Evolutionary conservation across 2,888 invertebrate species (phyloP).

Genomic region (Muschampia plurimacula): DNA sequence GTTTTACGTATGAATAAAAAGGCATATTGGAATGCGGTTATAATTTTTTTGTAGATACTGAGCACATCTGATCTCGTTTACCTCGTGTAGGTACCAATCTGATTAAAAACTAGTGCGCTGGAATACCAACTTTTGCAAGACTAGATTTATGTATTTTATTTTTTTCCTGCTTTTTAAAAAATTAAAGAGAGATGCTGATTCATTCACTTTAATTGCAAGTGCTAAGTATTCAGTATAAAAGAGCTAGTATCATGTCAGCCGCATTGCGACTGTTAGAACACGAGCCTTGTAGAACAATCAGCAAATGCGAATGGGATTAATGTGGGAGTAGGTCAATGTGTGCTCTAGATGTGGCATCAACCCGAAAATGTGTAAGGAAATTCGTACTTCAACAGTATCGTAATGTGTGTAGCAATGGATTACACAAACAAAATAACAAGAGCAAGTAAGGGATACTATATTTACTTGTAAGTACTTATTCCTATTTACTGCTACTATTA

Average conservation of each 20-base stretch:
- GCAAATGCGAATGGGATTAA: slow-evolving; percentile 32
- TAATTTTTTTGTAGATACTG: not conserved
- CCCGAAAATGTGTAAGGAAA: not conserved
- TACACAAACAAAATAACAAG: not conserved
- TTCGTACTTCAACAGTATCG: not conserved
- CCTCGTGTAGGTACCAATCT: too few species aligned
- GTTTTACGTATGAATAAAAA: not conserved
- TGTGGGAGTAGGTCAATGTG: slow-evolving; percentile 21
- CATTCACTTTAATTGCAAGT: not conserved
- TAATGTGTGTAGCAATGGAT: not conserved
- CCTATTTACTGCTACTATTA: too few species aligned
- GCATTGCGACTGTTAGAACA: slow-evolving; percentile 32
- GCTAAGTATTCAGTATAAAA: slow-evolving; percentile 9
- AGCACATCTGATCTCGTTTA: too few species aligned
- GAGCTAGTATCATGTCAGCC: slow-evolving; percentile 17
- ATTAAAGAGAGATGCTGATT: not conserved
- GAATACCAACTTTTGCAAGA: not conserved
- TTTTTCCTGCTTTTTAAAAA: not conserved
- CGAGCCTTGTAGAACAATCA: slow-evolving; percentile 22
- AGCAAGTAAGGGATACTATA: too few species aligned
- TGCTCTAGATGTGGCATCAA: slow-evolving; percentile 13
- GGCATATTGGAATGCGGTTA: not conserved
- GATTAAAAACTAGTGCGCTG: too few species aligned
- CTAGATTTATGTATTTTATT: not conserved
- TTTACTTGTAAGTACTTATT: too few species aligned